Evolutionary conservation across 2,797 vertebrate genomes (phyloP), one percentile per base, ranked within the genome.

Genomic region (Centroberyx gerrardi): DNA sequence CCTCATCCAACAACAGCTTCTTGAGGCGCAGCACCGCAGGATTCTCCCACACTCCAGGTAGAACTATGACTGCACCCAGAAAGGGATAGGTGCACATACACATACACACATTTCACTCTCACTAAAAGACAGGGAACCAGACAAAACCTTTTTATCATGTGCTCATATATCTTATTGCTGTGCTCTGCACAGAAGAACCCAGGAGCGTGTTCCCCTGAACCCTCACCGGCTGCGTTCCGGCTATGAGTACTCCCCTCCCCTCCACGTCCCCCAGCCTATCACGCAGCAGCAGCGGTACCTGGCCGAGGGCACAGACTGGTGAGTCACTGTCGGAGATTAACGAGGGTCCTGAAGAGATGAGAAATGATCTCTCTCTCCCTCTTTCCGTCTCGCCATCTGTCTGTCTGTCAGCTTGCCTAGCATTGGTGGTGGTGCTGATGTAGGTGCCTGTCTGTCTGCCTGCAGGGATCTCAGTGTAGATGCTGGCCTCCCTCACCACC

Each of bases 1-100:
- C 97, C 98, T 99, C 97, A 97, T 99, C 93, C 98, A 99, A 94
- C 98, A 99, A 95, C 98, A 98, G 95, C 97, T 99, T 84, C 96
- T 99, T 0, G 98, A 99, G 94, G 97, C 97, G 5, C 98, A 99
- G 94, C 97, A 98, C 87, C 96, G 97, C 85, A 93, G 97, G 90
- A 96, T 98, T 40, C 95, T 99, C 87, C 95, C 97, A 0, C 97
- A 98, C 87, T 94, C 97, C 91, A 98, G 98, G 98, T 99, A 90
- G 7, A 75, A 13, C 8, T 5, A 2, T 22, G 5, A 10, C 52
- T 10, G 14, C 61, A 62, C 2, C 10, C 53, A 18, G 5, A 49
- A 29, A 17, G 14, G 29, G 27, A 55, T 15, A 55, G 51, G 61
- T 31, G 4, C 38, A 52, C 5, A 56, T 5, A 4, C 8, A 22